These are phyloP conservation scores for Drosophila fulvimacula DNA, from an alignment of 2,888 invertebrate genomes.

Conservation along the genomic window DNA sequence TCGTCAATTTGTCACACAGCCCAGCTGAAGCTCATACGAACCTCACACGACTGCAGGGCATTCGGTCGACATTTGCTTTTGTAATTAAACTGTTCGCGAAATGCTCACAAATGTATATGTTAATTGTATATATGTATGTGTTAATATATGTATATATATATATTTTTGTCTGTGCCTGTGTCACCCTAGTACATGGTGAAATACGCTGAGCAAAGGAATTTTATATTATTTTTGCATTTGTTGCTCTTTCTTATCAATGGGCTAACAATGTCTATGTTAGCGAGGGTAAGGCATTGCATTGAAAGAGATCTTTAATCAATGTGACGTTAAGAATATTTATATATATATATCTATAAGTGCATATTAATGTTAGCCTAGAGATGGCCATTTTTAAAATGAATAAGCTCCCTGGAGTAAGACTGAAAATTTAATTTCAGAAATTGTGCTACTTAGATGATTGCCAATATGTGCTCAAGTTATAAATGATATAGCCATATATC, in stretches of 20 bases:
- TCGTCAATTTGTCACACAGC: conserved; percentile 54
- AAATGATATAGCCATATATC: background rate
- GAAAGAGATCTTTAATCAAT: conserved; percentile 13
- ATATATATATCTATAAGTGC: background rate
- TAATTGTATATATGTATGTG: background rate
- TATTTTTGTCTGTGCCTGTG: conserved; percentile 1
- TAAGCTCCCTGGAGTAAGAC: background rate
- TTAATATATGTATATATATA: background rate
- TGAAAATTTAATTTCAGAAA: conserved; percentile 9
- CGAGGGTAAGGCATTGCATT: conserved; percentile 1
- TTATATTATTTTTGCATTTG: conserved; percentile 15
- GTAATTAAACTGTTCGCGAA: conserved; percentile 53
- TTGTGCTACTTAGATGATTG: background rate
- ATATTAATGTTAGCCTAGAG: background rate
- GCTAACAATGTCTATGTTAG: conserved; percentile 6
- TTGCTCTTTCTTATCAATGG: conserved; percentile 22
- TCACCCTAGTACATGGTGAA: conserved; percentile 24
- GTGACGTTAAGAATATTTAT: background rate
- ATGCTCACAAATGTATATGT: background rate
- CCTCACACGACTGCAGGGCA: conserved; percentile 18
- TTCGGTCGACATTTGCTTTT: conserved; percentile 30
- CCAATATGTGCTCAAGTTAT: conserved; percentile 10
- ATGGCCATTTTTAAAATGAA: conserved; percentile 2
- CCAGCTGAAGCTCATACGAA: conserved; percentile 21
- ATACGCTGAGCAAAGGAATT: conserved; percentile 18